Evolutionary conservation across 2,888 invertebrate genomes (phyloP).

Genomic region (Luperina testacea): DNA sequence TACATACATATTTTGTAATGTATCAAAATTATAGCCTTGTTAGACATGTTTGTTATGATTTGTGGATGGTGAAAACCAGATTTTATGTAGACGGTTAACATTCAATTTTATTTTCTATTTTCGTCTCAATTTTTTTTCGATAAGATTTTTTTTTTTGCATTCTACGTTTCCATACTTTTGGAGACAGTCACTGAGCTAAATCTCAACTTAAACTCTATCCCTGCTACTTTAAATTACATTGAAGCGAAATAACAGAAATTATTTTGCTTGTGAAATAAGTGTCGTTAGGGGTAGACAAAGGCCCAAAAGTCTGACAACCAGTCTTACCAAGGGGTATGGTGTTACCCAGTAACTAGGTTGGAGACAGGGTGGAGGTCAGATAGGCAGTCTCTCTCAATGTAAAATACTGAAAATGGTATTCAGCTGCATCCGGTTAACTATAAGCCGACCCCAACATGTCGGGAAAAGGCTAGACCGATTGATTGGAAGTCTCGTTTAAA

Average conservation of each 20-base stretch:
- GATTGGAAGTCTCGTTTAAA: not conserved
- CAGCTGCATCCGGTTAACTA: not conserved
- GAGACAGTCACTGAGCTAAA: not conserved
- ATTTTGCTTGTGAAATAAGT: not conserved
- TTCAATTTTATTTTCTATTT: not conserved
- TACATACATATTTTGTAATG: not conserved
- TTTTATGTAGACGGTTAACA: constrained; percentile 6
- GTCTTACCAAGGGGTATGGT: not conserved
- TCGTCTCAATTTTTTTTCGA: not conserved
- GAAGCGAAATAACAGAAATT: not conserved
- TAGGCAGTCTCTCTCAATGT: not conserved
- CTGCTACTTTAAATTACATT: not conserved
- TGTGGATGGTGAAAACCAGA: constrained; percentile 1
- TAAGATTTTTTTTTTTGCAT: not conserved
- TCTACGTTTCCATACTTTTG: not conserved
- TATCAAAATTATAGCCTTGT: not conserved
- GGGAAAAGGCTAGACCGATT: not conserved
- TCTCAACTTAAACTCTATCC: too few species aligned
- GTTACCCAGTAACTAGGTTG: not conserved
- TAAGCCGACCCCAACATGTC: not conserved
- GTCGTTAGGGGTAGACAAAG: not conserved
- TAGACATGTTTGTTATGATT: constrained; percentile 7
- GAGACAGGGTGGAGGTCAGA: not conserved
- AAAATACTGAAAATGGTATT: not conserved
- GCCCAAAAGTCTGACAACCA: not conserved